phyloP scores from a whole-genome alignment of 1,140 invertebrate genomes.

The Whitmania pigra region DNA sequence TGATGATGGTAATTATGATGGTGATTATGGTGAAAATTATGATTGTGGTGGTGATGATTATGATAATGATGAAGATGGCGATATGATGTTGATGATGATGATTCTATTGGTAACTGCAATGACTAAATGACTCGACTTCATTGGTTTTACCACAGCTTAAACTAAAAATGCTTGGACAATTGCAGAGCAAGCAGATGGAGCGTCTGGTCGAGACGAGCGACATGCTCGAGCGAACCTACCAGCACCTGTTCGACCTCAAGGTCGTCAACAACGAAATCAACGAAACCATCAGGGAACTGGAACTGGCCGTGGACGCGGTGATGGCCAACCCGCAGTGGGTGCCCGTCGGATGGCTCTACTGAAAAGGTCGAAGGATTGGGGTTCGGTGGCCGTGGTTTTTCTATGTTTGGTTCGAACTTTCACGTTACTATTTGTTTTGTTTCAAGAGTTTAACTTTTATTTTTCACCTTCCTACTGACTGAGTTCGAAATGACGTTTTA shows the following conservation, averaged over 20 bases:
- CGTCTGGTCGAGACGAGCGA: conserved; percentile 87
- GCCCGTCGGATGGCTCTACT: conserved; percentile 45
- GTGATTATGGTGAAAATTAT: no score
- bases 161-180: not conserved
- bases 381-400: not conserved
- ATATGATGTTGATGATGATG: no score
- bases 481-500: not conserved
- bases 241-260: conserved; percentile 92
- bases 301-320: conserved; percentile 75
- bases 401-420: not conserved
- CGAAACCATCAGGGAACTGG: conserved; percentile 82
- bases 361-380: not conserved
- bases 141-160: not conserved
- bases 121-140: no score
- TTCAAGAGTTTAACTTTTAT: no score
- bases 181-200: conserved; percentile 50
- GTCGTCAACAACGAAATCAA: conserved; percentile 99
- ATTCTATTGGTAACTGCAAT: no score
- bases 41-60: not conserved
- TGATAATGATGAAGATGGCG: no score
- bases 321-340: conserved; percentile 87
- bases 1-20: not conserved
- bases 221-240: conserved; percentile 82
- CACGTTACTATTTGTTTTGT: no score
- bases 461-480: no score